These are phyloP conservation scores for Stichopus chloronotus DNA, from an alignment of 35 echinoderm and acorn worm species.

Conservation along the genomic window DNA sequence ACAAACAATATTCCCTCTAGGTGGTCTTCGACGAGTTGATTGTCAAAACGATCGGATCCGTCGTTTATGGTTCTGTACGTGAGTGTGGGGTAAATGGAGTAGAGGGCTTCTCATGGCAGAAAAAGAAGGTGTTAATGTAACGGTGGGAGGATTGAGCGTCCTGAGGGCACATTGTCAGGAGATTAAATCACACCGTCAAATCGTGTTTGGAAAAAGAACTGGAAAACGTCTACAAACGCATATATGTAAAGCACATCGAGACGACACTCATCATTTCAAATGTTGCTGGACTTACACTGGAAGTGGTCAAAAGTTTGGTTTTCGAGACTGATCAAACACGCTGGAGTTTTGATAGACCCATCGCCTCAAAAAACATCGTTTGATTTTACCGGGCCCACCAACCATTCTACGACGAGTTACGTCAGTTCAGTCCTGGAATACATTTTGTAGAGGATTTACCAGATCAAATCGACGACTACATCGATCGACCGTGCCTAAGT, in stretches of 20 bases:
- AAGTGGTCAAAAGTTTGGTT: background rate
- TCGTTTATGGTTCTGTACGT: background rate
- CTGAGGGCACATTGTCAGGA: background rate
- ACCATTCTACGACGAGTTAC: background rate
- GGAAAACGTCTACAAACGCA: background rate
- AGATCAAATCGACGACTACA: slow-evolving; percentile 6
- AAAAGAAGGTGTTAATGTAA: background rate
- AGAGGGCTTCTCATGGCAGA: background rate
- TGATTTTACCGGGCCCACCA: slow-evolving; percentile 27
- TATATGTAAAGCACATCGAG: background rate
- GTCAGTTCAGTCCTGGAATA: background rate
- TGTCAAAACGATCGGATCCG: too few species aligned
- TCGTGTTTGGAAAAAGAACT: background rate
- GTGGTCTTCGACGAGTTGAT: too few species aligned
- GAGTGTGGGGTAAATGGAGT: background rate
- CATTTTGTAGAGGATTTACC: slow-evolving; percentile 22
- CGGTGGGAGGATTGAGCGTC: background rate
- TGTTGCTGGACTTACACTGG: background rate
- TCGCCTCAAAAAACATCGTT: background rate
- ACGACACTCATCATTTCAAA: background rate
- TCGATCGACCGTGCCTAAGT: background rate
- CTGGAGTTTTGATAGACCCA: background rate
- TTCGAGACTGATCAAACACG: background rate
- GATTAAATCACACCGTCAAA: background rate
- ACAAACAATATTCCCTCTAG: too few species aligned